A percentile compares a stretch with the other conserved stretches of the same genome.
phyloP scores from a whole-genome alignment of 2,797 vertebrate genomes.

The Cheirogaleus major region DNA sequence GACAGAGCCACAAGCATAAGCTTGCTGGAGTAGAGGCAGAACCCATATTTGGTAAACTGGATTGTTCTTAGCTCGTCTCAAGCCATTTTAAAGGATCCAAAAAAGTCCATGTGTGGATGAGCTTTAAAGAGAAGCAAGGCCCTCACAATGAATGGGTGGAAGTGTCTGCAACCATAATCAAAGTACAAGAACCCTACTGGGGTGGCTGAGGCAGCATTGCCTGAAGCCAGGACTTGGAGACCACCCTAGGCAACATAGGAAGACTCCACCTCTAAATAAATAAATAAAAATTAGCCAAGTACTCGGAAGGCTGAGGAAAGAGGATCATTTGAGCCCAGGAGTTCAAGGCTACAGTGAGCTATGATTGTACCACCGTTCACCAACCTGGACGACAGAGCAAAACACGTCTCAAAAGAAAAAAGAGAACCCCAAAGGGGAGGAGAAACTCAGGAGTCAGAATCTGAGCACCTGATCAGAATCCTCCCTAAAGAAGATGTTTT shows the following conservation, averaged over 20 bases:
- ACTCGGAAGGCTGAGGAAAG: not conserved
- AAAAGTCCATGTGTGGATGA: not conserved
- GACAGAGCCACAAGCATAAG: not conserved
- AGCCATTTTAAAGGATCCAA: not conserved
- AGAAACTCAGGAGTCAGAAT: not conserved
- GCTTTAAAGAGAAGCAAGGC: not conserved
- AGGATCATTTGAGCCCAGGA: not conserved
- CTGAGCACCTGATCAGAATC: not conserved
- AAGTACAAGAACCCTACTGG: not conserved
- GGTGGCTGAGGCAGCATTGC: not conserved
- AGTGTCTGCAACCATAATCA: not conserved
- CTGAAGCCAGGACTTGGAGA: not conserved
- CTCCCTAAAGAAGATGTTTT: not conserved
- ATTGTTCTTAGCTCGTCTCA: not conserved
- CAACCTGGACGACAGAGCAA: not conserved
- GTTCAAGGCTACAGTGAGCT: not conserved
- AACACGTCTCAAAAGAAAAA: not conserved
- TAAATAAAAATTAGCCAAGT: not conserved
- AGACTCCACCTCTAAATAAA: not conserved
- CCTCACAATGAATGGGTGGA: not conserved
- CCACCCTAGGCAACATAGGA: not conserved
- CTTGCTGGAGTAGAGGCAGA: not conserved
- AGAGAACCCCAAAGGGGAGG: not conserved
- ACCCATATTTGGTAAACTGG: not conserved
- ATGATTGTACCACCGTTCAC: not conserved